Evolutionary conservation across 2,797 vertebrate genomes (phyloP).

Genomic region (Mormyrops attenuatus): DNA sequence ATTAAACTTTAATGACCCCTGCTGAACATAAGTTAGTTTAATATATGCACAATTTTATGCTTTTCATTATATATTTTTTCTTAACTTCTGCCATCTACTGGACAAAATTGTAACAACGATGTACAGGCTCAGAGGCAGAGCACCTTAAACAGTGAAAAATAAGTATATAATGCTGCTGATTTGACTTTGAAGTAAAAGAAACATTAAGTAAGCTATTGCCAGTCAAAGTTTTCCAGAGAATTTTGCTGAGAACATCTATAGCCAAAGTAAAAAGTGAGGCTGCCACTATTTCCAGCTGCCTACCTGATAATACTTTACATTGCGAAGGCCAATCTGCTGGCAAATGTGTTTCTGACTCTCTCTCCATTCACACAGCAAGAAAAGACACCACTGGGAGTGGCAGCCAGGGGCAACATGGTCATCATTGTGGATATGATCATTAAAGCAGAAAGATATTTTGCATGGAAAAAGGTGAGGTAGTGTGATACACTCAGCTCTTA

Average conservation of each 20-base stretch:
- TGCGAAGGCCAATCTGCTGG: neutral
- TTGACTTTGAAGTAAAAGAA: neutral
- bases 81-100: neutral
- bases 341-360: neutral
- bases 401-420: conserved; percentile 72
- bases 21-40: neutral
- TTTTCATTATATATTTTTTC: neutral
- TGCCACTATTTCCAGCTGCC: neutral
- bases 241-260: neutral
- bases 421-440: conserved; percentile 88
- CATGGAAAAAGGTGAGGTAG: conserved; percentile 67
- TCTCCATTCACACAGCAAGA: conserved; percentile 63
- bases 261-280: neutral
- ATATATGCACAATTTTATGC: neutral
- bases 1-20: neutral
- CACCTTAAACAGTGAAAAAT: neutral
- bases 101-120: neutral
- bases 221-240: neutral
- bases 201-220: neutral
- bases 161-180: neutral
- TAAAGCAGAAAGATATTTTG: conserved; percentile 80
- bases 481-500: neutral
- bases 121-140: neutral
- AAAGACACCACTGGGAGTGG: conserved; percentile 74
- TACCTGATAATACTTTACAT: neutral